Base-by-base conservation (phyloP, 1,140 invertebrate genomes). In the Lamellibrachia luymesi region DNA sequence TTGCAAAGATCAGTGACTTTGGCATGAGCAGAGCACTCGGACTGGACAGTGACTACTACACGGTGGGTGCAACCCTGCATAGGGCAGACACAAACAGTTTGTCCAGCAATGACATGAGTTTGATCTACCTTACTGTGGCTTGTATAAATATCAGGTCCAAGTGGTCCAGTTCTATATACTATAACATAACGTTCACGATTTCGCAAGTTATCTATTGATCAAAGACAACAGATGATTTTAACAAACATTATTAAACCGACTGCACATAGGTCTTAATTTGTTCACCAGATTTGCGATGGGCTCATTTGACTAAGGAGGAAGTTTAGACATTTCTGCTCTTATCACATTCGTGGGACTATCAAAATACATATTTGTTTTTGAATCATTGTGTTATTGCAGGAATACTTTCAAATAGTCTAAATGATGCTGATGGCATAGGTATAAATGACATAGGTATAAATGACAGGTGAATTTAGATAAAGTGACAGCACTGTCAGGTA, bases 1-100 rank as follows among this genome's bases (percentile, higher is more conserved):
- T 96, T 94, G 96, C 96, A 0, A 99, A 99, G 97, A 99, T 99
- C 91, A 98, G 98, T 96, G 98, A 99, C 96, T 96, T 96, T 94
- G 96, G 96, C 93, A 96, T 96, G 96, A 96, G 96, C 38, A 96
- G 96, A 94, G 96, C 96, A 22, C 92, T 96, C 27, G 94, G 94
- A 50, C 94, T 95, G n/a, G 95, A 94, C 51, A 95, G 94, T 93
- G 95, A 96, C 90, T 96, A 96, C 94, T 96, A 96, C 94, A 95
- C 95, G 94, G 96, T 96, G 94, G 94, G 94, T 64, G 25, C 64
- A 6, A 22, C 64, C 64, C 64, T 4, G 13, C 4, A 80, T 80
- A 80, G 25, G 0, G 64, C 38, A 38, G 38, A 38, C 64, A 80
- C 17, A 80, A 80, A 4, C 64, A 80, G 2, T 38, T 22, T 17